Percentiles rank a stretch among this genome's conserved stretches.
Conservation (phyloP, 1,140 invertebrate genomes). For the Drosophila murphyi region DNA sequence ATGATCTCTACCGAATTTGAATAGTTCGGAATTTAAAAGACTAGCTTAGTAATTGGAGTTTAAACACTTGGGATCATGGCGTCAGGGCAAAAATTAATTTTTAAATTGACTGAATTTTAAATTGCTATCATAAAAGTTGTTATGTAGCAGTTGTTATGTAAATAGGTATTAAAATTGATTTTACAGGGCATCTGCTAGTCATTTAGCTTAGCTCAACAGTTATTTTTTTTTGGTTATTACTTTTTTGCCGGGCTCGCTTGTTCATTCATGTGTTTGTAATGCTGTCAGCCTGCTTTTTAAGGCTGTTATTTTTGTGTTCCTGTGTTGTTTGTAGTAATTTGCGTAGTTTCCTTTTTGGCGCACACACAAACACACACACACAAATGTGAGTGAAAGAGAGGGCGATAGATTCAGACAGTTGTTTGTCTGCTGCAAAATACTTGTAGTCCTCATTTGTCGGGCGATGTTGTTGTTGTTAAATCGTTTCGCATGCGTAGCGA, state of each 20-base stretch:
- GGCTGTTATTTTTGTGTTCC: conserved; percentile 44
- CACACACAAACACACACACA: conserved; percentile 16
- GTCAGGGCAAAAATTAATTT: too few relatives aligned
- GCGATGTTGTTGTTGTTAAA: conserved; percentile 49
- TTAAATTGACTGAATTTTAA: too few relatives aligned
- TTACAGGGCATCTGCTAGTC: conserved; percentile 11
- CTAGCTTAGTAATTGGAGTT: too few relatives aligned
- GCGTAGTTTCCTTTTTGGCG: conserved; percentile 67
- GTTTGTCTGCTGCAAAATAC: conserved; percentile 55
- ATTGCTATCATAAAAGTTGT: too few relatives aligned
- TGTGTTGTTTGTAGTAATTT: conserved; percentile 62
- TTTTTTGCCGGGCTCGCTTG: conserved; percentile 36
- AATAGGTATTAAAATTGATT: too few relatives aligned
- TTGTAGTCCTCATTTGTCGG: conserved; percentile 62
- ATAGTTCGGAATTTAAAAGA: too few relatives aligned
- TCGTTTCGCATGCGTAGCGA: conserved; percentile 41
- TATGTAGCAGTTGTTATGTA: too few relatives aligned
- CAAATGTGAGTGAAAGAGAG: neutral
- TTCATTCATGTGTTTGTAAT: conserved; percentile 61
- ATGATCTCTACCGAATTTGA: too few relatives aligned
- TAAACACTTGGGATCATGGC: too few relatives aligned
- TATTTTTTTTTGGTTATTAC: neutral
- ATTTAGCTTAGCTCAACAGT: neutral
- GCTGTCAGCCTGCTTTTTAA: conserved; percentile 20
- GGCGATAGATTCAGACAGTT: conserved; percentile 16